Evolutionary conservation across 2,888 invertebrate species (phyloP), one percentile per base, ranked within the genome.

Genomic region (Rhagonycha fulva): DNA sequence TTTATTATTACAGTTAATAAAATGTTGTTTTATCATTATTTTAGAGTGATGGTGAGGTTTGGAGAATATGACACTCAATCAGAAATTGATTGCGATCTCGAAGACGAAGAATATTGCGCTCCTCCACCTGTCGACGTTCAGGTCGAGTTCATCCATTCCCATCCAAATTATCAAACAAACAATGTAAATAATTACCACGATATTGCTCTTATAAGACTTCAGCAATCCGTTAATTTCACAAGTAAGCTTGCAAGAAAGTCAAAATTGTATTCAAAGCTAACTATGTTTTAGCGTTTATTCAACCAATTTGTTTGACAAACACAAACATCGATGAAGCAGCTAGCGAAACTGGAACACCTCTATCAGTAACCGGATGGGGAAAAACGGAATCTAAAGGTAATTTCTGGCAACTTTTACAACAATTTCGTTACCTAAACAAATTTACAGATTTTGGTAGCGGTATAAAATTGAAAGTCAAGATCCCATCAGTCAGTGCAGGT

Each of bases 51-150:
- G 62, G 90, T 91, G 3, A 89, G 93, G 11, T 86, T 94, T 61
- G 94, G 94, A 0, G 94, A 94, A 86, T 92, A 92, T 82, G 91
- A 94, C 82, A 90, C 89, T 0, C 89, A 90, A 80, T 90, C 89
- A 1, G 89, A 91, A 60, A 86, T 89, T 0, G 94, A 94, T 82
- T 94, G 94, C 84, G 87, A 90, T 19, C 85, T 70, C 1, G 70
- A 76, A 14, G 78, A 79, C 0, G 81, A 80, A n/a, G 74, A 81
- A 78, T 62, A 86, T 84, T 78, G 85, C 82, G 76, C 81, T 82
- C 67, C 78, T 66, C 78, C 81, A 7, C 84, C 84, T 32, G 71
- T 84, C 12, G 84, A 87, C 77, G 75, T 84, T 11, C 81, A 74
- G 9, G 79, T 87, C 5, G 86, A 86, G 71, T 79, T 83, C 72